Evolutionary conservation across 2,113 vertebrate genomes (phyloP), one percentile per base, ranked within the genome.

Genomic region (Oryzias woworae): DNA sequence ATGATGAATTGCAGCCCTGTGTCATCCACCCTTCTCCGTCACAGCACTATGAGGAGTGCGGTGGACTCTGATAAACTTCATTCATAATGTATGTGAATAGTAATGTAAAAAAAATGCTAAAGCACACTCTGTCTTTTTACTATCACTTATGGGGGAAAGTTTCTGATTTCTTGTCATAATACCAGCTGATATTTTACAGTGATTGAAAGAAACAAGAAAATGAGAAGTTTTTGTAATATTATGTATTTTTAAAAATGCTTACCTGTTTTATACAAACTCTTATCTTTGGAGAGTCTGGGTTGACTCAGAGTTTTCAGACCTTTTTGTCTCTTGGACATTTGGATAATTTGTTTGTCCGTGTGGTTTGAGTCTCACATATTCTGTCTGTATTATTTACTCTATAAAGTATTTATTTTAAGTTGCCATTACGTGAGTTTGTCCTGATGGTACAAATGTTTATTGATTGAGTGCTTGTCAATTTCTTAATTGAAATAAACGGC

Each of bases 351-450:
- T 86, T 84, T 81, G 82, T 87, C 79, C 53, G 85, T 85, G 87
- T 85, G 78, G 78, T 91, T 86, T 86, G 83, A 76, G 82, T 85
- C 85, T 91, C 86, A 75, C 80, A 76, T 90, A 85, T 86, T 86
- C 82, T 89, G 86, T 92, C 85, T 91, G 85, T 89, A 89, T 90
- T 91, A 77, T 90, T 89, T 87, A 84, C 84, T 88, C 81, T 89
- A 88, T 77, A 89, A 92, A 88, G 90, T 93, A 93, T 93, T 93
- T 93, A 93, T 92, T 93, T 92, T 90, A 88, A 88, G 65, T 72
- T 78, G 84, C 89, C 79, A 43, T 83, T 59, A 14, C 77, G 71
- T 86, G 77, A 75, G 62, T 88, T 88, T 78, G 60, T 72, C 76
- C 73, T 69, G 77, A 65, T 82, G 89, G 86, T 80, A 65, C 73